Evolutionary conservation across 2,888 invertebrate genomes (phyloP).

Genomic region (Agrochola circellaris): DNA sequence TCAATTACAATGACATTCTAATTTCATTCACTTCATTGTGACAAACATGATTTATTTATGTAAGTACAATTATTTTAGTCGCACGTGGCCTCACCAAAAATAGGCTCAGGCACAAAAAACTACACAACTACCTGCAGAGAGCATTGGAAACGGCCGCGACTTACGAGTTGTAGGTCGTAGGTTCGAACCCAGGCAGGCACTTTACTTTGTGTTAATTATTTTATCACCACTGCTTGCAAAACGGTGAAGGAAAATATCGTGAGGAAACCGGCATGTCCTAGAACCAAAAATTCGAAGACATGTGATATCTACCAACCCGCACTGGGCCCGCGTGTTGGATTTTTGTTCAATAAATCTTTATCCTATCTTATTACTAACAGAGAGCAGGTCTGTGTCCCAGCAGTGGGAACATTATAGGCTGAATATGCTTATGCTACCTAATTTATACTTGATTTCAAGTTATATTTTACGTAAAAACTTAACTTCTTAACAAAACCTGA

Average conservation of each 20-base stretch:
- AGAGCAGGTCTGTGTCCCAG: neutral
- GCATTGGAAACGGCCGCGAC: neutral
- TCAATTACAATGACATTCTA: slow-evolving; percentile 36
- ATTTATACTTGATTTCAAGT: neutral
- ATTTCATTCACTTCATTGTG: slow-evolving; percentile 38
- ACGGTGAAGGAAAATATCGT: too few species aligned
- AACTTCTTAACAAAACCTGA: neutral
- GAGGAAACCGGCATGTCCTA: neutral
- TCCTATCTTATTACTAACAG: too few species aligned
- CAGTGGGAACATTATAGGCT: neutral
- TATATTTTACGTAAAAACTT: neutral
- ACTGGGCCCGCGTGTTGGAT: neutral
- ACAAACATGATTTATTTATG: slow-evolving; percentile 47
- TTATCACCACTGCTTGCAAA: neutral
- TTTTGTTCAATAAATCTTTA: too few species aligned
- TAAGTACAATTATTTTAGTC: slow-evolving; percentile 41
- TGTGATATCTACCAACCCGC: neutral
- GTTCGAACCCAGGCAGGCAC: neutral
- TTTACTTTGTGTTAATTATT: neutral
- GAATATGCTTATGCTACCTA: neutral
- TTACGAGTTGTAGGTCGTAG: neutral
- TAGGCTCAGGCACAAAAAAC: neutral
- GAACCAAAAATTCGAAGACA: neutral
- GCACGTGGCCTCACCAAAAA: slow-evolving; percentile 14
- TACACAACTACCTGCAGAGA: neutral